Conservation (phyloP, 2,797 vertebrate genomes). For the Liparis tanakae region DNA sequence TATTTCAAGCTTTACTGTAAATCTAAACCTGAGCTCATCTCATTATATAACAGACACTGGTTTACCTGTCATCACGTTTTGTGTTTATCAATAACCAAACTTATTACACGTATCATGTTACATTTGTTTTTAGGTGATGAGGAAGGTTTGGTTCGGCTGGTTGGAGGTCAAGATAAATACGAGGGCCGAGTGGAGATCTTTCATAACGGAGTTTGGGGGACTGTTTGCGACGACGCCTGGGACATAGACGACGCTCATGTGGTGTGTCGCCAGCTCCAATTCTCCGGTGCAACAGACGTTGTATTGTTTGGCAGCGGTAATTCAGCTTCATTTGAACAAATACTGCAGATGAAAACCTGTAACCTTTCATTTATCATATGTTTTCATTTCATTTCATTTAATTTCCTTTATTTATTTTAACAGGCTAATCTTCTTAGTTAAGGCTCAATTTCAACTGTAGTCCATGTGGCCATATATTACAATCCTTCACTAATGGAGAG, state of each 20-base stretch:
- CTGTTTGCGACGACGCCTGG: constrained; percentile 59
- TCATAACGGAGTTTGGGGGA: constrained; percentile 58
- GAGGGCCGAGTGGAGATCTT: constrained; percentile 71
- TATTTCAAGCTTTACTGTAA: background rate
- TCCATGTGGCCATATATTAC: too few relatives aligned
- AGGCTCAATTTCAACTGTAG: too few relatives aligned
- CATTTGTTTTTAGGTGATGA: constrained; percentile 29
- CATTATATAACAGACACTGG: background rate
- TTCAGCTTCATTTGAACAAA: background rate
- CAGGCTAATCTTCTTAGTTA: too few relatives aligned
- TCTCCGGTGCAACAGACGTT: constrained; percentile 25
- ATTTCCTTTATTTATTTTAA: background rate
- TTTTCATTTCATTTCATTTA: too few relatives aligned
- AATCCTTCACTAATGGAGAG: too few relatives aligned
- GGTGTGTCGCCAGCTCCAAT: constrained; percentile 56
- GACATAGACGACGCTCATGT: constrained; percentile 46
- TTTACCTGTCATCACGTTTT: background rate
- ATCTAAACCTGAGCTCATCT: background rate
- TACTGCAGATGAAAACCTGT: background rate
- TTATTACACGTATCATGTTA: background rate
- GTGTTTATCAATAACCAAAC: background rate
- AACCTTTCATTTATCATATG: background rate
- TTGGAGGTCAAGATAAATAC: constrained; percentile 18
- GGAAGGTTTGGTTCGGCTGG: constrained; percentile 49
- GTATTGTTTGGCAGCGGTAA: constrained; percentile 42